Evolutionary conservation across 2,113 vertebrate species (phyloP), one percentile per base, ranked within the genome.

Genomic region (Stegostoma tigrinum): DNA sequence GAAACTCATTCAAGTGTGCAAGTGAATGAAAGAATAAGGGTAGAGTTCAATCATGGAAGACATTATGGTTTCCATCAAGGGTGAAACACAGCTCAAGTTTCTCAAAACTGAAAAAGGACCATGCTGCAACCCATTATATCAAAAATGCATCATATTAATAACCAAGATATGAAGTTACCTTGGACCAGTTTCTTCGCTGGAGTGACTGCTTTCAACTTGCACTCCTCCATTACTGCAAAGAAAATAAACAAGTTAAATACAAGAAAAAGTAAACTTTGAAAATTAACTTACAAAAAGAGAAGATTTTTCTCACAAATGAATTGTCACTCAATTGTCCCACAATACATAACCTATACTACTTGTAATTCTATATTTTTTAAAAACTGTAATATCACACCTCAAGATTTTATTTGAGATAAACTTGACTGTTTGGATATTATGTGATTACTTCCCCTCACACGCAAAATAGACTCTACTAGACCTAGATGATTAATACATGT

Each of bases 151-250:
- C 15, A 64, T 14, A 67, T 64, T 72, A 45, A 38, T 38, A 66
- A 8, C 17, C n/a, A 95, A 95, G 34, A 42, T 10, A 24, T 48
- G 34, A 38, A 90, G 94, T 98, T 97, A 99, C 99, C 99, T 98
- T 99, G 99, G 80, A 99, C 97, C 64, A 99, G 98, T 96, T 98
- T 99, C 97, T 99, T 98, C 83, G 97, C 97, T 38, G 98, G 97
- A 96, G 96, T 97, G 3, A 96, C 98, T 34, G 97, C 97, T 96
- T 98, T 98, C 96, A 97, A 97, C 96, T 96, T 97, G 96, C 98
- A 98, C 96, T 98, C 94, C 42, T 95, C 98, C 98, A 99, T 98
- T 93, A 97, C 99, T 99, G 97, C 2, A 96, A 96, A 95, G 17
- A 94, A 96, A 95, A 38, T 78, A 96, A 93, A 1, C 23, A 52